Conservation (phyloP, 2,797 vertebrate genomes). For the Philypnodon macrostomus region DNA sequence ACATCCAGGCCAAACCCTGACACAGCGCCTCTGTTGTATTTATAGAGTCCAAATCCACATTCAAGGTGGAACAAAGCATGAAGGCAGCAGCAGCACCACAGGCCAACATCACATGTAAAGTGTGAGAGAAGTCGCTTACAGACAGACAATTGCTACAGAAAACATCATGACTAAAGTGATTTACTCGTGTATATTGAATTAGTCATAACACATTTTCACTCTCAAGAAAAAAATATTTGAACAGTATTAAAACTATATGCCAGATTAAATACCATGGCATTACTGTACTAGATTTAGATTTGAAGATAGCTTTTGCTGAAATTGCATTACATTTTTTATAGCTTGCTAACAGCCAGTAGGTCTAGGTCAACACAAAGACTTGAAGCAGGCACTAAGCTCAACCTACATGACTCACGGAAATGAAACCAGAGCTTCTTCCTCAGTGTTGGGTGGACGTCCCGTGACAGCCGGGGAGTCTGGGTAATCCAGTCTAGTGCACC, state of each 20-base stretch:
- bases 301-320: too few relatives aligned
- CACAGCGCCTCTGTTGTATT: constrained; percentile 24
- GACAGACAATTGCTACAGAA: constrained; percentile 19
- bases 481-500: constrained; percentile 39
- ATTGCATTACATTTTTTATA: too few relatives aligned
- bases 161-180: too few relatives aligned
- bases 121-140: not conserved
- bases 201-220: too few relatives aligned
- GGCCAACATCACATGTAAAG: constrained; percentile 13
- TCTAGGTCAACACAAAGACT: constrained; percentile 26
- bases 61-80: constrained; percentile 35
- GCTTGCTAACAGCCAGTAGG: constrained; percentile 27
- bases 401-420: constrained; percentile 56
- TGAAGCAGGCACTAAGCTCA: constrained; percentile 23
- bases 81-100: constrained; percentile 6
- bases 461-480: too few relatives aligned
- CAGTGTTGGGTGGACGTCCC: constrained; percentile 32
- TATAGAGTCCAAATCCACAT: constrained; percentile 39
- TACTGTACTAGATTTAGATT: too few relatives aligned
- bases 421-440: constrained; percentile 47
- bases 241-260: too few relatives aligned
- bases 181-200: too few relatives aligned
- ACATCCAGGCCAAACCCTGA: constrained; percentile 33
- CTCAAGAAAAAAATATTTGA: too few relatives aligned
- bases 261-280: too few relatives aligned